Percentiles rank a stretch among this genome's conserved stretches.
Evolutionary conservation across 2,797 vertebrate genomes (phyloP).

Genomic region (Sciaenops ocellatus): DNA sequence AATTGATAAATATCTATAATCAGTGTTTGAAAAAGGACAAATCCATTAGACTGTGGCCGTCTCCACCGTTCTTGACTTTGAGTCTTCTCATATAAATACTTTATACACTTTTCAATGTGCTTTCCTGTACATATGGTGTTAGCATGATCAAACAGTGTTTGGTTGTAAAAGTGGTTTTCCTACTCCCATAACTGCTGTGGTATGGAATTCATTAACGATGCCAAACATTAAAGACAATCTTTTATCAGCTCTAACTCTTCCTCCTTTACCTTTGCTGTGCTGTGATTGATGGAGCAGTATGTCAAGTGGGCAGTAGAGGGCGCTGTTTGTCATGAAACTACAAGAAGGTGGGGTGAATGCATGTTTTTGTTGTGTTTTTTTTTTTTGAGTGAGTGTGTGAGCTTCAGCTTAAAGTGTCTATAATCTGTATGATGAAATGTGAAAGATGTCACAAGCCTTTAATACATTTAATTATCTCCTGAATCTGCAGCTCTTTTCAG

Average conservation of each 20-base stretch:
- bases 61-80: slow-evolving; percentile 91
- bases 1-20: slow-evolving; percentile 98
- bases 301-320: slow-evolving; percentile 54
- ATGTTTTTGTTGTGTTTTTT: neutral
- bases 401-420: neutral
- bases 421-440: neutral
- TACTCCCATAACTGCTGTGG: slow-evolving; percentile 94
- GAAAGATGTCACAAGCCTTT: neutral
- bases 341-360: neutral
- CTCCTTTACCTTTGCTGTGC: slow-evolving; percentile 37
- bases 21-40: slow-evolving; percentile 93
- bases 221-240: slow-evolving; percentile 90
- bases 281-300: slow-evolving; percentile 31
- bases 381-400: neutral
- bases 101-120: slow-evolving; percentile 95
- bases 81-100: slow-evolving; percentile 92
- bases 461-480: neutral
- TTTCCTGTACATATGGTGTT: slow-evolving; percentile 99
- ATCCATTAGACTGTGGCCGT: slow-evolving; percentile 94
- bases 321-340: slow-evolving; percentile 22
- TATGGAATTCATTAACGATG: slow-evolving; percentile 97
- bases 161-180: slow-evolving; percentile 88
- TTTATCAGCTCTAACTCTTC: slow-evolving; percentile 81
- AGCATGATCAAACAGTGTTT: slow-evolving; percentile 95
- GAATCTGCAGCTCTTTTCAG: neutral